Evolutionary conservation across 1,140 invertebrate genomes (phyloP).

Genomic region (Bombus sylvicola): DNA sequence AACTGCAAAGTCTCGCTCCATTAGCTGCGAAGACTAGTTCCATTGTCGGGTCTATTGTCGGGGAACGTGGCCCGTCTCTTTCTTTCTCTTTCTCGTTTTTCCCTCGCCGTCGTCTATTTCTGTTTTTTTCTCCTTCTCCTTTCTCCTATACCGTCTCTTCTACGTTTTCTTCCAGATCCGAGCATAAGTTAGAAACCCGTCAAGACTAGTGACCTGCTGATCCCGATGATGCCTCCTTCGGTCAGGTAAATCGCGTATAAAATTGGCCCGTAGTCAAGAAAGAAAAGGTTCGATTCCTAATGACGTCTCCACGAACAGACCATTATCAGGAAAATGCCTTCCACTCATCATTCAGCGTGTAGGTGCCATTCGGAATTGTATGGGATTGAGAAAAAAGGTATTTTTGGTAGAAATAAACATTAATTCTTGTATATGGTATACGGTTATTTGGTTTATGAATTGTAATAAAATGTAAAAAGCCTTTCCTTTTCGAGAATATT

Average conservation of each 20-base stretch:
- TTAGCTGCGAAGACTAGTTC: constrained; percentile 67
- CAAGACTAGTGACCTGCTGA: constrained; percentile 48
- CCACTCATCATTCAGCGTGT: constrained; percentile 12
- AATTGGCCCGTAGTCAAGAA: constrained; percentile 37
- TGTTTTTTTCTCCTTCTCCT: background rate
- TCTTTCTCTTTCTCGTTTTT: constrained; percentile 14
- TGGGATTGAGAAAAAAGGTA: constrained; percentile 18
- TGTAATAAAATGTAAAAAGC: constrained; percentile 48
- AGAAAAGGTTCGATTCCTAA: constrained; percentile 23
- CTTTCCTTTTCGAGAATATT: constrained; percentile 40
- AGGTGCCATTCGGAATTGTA: background rate
- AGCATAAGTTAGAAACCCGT: constrained; percentile 39
- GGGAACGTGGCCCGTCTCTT: constrained; percentile 43
- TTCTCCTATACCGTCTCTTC: background rate
- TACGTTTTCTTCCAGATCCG: constrained; percentile 43
- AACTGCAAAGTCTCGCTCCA: constrained; percentile 69
- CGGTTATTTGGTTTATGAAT: constrained; percentile 45
- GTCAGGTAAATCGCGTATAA: constrained; percentile 62
- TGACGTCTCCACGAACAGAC: constrained; percentile 40
- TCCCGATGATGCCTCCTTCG: constrained; percentile 38
- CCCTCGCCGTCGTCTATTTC: constrained; percentile 13
- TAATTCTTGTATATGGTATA: too few species aligned
- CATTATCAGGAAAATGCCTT: constrained; percentile 44
- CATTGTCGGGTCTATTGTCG: constrained; percentile 68
- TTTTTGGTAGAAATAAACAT: background rate